Evolutionary conservation across 2,888 invertebrate species (phyloP), one percentile per base, ranked within the genome.

Genomic region (Lissocephala sabroskyi): DNA sequence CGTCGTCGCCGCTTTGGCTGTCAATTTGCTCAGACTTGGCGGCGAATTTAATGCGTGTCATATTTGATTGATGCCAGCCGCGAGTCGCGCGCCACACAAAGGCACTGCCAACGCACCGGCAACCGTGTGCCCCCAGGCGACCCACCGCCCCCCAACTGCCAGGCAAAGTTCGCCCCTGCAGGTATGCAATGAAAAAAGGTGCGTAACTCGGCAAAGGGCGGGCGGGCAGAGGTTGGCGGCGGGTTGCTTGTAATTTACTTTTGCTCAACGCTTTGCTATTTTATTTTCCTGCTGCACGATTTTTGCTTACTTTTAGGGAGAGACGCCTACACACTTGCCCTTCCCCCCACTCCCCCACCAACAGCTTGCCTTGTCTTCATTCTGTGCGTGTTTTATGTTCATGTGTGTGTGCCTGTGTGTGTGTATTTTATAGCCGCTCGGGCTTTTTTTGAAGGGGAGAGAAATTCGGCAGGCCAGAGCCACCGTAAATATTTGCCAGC

Each of bases 41-140:
- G 65, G n/a, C 59, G 68, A 67, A 62, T 62, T 70, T 73, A 76
- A 76, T 68, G 77, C 74, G 66, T 76, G 71, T 73, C 71, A 76
- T 73, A 73, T 76, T 76, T 73, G 71, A 73, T 73, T 73, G 71
- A 73, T 73, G 71, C 60, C 59, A 51, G 41, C 41, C 44, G 37
- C 36, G 35, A 29, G 23, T 14, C 10, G 19, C 16, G 35, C 11
- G 14, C 30, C 28, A 28, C 18, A 11, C 37, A n/a, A 39, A 19
- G 18, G 10, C 18, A 10, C 17, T 19, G 10, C 37, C 37, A 39
- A 28, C 39, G 11, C 41, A 23, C 35, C 10, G 14, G 33, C n/a
- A 13, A 10, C 13, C 32, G 33, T 6, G 33, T 13, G 16, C 13
- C 60, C 63, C 65, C 49, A 50, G 44, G 59, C 59, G 53, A 41